phyloP scores from a whole-genome alignment of 2,888 invertebrate species.

The Hypomecis punctinalis region DNA sequence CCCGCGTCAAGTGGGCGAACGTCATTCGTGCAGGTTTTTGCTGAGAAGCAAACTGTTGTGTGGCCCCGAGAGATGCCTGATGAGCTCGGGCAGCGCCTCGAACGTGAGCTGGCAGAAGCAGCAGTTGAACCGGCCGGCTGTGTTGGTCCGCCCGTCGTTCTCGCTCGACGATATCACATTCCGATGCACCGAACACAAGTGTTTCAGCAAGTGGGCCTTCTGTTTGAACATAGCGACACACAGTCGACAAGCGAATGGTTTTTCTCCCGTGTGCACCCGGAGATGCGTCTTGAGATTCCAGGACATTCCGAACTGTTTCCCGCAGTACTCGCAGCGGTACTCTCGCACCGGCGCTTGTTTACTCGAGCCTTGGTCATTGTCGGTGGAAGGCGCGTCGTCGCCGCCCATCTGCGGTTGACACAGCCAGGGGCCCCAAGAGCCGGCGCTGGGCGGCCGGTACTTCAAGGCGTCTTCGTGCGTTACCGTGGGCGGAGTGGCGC shows the following conservation, averaged over 20 bases:
- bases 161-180: conserved; percentile 94
- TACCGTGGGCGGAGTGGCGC: conserved; percentile 86
- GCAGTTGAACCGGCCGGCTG: conserved; percentile 90
- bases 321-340: conserved; percentile 95
- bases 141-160: conserved; percentile 87
- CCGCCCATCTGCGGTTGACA: conserved; percentile 87
- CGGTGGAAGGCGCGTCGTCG: conserved; percentile 75
- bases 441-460: conserved; percentile 89
- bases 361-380: conserved; percentile 83
- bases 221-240: conserved; percentile 97
- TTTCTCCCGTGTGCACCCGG: conserved; percentile 94
- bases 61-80: conserved; percentile 94
- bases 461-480: conserved; percentile 85
- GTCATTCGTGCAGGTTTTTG: conserved; percentile 93
- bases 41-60: conserved; percentile 94
- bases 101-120: conserved; percentile 95
- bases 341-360: conserved; percentile 90
- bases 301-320: conserved; percentile 96
- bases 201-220: conserved; percentile 94
- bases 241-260: conserved; percentile 94
- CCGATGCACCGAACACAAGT: conserved; percentile 94
- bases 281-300: conserved; percentile 96
- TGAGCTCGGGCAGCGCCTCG: conserved; percentile 93
- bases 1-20: conserved; percentile 68
- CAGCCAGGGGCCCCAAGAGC: conserved; percentile 89